A percentile compares a stretch with the other conserved stretches of the same genome.
Conservation (phyloP, 2,888 invertebrate species). For the Melinopterus prodromus region DNA sequence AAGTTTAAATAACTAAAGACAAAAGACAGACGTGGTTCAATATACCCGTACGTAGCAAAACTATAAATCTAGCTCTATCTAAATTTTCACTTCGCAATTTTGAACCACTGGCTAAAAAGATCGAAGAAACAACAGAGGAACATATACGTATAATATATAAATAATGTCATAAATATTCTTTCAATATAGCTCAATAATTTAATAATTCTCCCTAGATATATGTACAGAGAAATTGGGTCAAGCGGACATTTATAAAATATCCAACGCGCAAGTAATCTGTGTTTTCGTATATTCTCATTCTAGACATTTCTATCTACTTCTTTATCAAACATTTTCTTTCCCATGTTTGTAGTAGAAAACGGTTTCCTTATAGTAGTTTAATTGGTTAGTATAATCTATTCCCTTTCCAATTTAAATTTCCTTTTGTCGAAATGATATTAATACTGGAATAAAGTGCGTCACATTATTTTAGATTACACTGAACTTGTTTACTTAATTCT, state of each 20-base stretch:
- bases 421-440: background rate
- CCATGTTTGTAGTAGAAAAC: background rate
- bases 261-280: background rate
- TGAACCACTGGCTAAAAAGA: background rate
- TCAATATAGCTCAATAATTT: background rate
- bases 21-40: background rate
- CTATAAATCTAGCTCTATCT: background rate
- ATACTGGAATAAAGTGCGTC: background rate
- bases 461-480: background rate
- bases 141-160: background rate
- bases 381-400: background rate
- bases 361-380: background rate
- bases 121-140: background rate
- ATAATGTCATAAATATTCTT: background rate
- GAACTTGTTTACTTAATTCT: background rate
- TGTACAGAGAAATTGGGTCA: background rate
- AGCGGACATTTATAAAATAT: background rate
- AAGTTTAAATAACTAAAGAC: background rate
- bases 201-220: background rate
- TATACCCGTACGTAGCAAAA: slow-evolving; percentile 4
- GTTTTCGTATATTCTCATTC: background rate
- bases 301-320: slow-evolving; percentile 4
- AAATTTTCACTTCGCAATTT: background rate
- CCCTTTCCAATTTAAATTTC: background rate
- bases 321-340: background rate